phyloP scores from a whole-genome alignment of 2,113 vertebrate genomes.

The Engraulis encrasicolus region DNA sequence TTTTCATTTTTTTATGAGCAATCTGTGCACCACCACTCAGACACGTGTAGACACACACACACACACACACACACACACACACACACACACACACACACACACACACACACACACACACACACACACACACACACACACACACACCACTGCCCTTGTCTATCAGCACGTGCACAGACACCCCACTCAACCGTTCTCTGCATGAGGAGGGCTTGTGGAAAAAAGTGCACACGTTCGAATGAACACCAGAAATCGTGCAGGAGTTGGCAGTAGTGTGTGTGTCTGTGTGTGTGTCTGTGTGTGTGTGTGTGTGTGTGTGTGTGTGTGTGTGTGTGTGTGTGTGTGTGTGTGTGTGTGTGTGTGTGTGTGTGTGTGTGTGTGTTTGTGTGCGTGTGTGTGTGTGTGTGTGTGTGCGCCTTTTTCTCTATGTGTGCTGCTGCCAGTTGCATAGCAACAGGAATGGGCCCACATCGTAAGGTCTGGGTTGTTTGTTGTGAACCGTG shows the following conservation, averaged over 20 bases:
- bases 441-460: slow-evolving; percentile 62
- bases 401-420: background rate
- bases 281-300: slow-evolving; percentile 21
- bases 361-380: background rate
- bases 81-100: background rate
- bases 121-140: slow-evolving; percentile 1
- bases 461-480: slow-evolving; percentile 53
- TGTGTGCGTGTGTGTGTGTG: slow-evolving; percentile 17
- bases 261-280: too few species aligned
- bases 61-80: slow-evolving; percentile 9
- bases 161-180: background rate
- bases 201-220: background rate
- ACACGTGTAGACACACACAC: background rate
- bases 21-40: too few species aligned
- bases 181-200: background rate
- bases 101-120: background rate
- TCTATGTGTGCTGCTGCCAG: slow-evolving; percentile 45
- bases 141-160: background rate
- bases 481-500: slow-evolving; percentile 46
- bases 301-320: background rate
- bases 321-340: slow-evolving; percentile 21
- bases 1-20: too few species aligned
- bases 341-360: background rate
- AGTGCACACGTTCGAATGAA: slow-evolving; percentile 1
- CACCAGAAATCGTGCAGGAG: slow-evolving; percentile 21